Evolutionary conservation across 2,888 invertebrate species (phyloP).

Genomic region (Pediacus dermestoides): DNA sequence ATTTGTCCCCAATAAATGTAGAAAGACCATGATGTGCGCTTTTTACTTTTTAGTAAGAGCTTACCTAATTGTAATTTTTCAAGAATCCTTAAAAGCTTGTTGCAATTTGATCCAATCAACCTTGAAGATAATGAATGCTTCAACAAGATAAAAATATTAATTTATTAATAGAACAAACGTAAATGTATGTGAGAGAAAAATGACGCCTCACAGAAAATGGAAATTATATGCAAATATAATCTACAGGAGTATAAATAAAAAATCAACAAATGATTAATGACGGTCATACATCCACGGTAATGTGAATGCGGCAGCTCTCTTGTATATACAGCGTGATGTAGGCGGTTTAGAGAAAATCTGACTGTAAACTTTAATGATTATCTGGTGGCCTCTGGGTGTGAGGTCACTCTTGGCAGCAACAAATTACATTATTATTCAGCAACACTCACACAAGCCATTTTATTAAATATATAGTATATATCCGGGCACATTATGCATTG

Average conservation of each 20-base stretch:
- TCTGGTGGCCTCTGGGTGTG: slow-evolving; percentile 40
- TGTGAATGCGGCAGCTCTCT: slow-evolving; percentile 30
- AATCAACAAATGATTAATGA: slow-evolving; percentile 34
- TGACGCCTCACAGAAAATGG: slow-evolving; percentile 6
- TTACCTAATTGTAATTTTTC: too few species aligned
- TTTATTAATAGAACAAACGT: too few species aligned
- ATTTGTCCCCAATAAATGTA: too few species aligned
- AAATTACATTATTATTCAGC: slow-evolving; percentile 46
- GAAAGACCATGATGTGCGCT: too few species aligned
- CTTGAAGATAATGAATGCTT: too few species aligned
- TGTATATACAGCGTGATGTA: slow-evolving; percentile 36
- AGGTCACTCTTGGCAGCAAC: slow-evolving; percentile 45
- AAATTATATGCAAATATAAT: slow-evolving; percentile 26
- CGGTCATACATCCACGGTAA: slow-evolving; percentile 33
- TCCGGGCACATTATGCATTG: slow-evolving; percentile 43
- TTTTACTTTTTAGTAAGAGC: too few species aligned
- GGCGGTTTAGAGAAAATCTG: slow-evolving; percentile 36
- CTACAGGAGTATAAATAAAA: slow-evolving; percentile 25
- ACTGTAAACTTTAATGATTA: slow-evolving; percentile 42
- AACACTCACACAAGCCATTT: slow-evolving; percentile 40
- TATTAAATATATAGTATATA: slow-evolving; percentile 41
- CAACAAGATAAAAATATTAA: too few species aligned
- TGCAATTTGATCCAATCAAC: too few species aligned
- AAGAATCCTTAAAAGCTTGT: too few species aligned
- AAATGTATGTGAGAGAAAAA: background rate